Conservation (phyloP, 2,888 invertebrate species). For the Archaeoteleia sp. region DNA sequence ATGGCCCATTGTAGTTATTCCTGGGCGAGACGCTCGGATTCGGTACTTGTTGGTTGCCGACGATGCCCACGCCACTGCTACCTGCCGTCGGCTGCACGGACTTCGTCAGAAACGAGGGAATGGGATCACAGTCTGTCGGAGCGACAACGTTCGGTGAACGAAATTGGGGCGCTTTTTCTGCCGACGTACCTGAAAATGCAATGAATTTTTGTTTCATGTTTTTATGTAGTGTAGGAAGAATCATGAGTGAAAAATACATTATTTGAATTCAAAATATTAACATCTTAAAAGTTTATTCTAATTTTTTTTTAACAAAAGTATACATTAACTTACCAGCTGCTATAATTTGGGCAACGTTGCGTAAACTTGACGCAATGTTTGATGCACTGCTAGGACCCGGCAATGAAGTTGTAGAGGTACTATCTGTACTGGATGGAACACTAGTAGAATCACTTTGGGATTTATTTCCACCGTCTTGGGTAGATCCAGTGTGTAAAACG, state of each 20-base stretch:
- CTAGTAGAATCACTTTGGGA: constrained; percentile 65
- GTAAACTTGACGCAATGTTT: constrained; percentile 68
- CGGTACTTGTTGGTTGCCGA: constrained; percentile 61
- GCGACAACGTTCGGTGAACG: constrained; percentile 92
- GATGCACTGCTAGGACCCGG: constrained; percentile 71
- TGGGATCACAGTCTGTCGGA: constrained; percentile 85
- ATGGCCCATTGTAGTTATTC: constrained; percentile 79
- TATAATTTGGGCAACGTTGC: constrained; percentile 72
- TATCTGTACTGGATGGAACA: constrained; percentile 62
- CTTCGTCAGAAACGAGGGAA: constrained; percentile 71
- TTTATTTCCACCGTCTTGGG: constrained; percentile 71
- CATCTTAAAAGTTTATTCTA: too few species aligned
- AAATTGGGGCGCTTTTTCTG: constrained; percentile 77
- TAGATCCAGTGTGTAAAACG: constrained; percentile 78
- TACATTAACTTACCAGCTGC: constrained; percentile 64
- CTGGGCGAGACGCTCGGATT: constrained; percentile 73
- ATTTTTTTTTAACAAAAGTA: neutral
- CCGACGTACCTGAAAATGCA: constrained; percentile 62
- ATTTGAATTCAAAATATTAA: constrained; percentile 3
- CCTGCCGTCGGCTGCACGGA: constrained; percentile 64
- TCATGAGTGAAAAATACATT: too few species aligned
- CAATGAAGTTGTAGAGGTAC: constrained; percentile 65
- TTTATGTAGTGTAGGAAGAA: neutral
- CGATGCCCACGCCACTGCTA: constrained; percentile 58
- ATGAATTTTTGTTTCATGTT: constrained; percentile 5